Evolutionary conservation across 2,113 vertebrate species (phyloP), one percentile per base, ranked within the genome.

Genomic region (Orthonyx spaldingii): DNA sequence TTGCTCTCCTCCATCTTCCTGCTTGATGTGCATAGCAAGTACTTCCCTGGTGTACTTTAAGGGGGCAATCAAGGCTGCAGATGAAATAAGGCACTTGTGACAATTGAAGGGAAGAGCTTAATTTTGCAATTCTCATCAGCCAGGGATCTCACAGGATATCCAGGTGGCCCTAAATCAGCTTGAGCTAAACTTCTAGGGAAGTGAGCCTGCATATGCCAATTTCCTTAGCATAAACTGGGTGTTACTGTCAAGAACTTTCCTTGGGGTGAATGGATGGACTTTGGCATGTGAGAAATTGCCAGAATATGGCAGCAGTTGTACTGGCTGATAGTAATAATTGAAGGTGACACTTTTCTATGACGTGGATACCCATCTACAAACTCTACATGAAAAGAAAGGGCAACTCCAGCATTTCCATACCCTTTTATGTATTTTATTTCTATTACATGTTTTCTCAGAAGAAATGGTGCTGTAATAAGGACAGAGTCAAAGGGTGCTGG

Each of bases 31-130:
- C 86, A 61, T 27, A 84, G 82, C 81, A 94, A 97, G 88, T 87
- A 93, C 64, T 96, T 96, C 82, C 79, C 52, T 72, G 83, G 82
- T 92, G 86, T 60, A 50, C 53, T 96, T 95, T 71, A 91, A 95
- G 56, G 89, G 77, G 60, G 77, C 84, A 97, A 94, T 98, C 93
- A 97, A 52, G 47, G 72, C 88, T 85, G 47, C 88, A 60, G 77
- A 92, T 76, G 89, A 92, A 89, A 84, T 49, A 84, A 77, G 39
- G 72, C 76, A 60, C 84, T 89, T 57, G 24, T 94, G 70, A 84
- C 57, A 81, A 89, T 66, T 60, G 81, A 68, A 96, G 92, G 77
- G 30, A 93, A 96, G 84, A 94, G 66, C 69, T 87, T 86, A 87
- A 89, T 96, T 92, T 74, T 85, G 65, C 89, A 93, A 23, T 83